Evolutionary conservation across 2,797 vertebrate genomes (phyloP).

Genomic region (Limnodromus scolopaceus): DNA sequence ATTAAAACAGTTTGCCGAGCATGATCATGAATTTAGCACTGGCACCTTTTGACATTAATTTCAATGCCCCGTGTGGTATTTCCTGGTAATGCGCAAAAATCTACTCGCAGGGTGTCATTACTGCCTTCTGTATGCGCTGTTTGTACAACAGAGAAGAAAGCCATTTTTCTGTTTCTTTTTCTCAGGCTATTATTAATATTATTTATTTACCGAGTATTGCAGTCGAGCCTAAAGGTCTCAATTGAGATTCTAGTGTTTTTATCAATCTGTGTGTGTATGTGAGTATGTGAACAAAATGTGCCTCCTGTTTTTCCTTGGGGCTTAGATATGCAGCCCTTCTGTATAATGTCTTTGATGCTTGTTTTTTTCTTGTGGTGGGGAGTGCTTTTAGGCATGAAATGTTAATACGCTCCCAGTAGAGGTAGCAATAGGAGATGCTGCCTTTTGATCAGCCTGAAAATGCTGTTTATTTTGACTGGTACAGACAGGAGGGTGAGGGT

Average conservation of each 20-base stretch:
- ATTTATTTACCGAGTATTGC: conserved; percentile 32
- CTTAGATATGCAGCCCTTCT: background rate
- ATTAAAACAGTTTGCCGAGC: conserved; percentile 62
- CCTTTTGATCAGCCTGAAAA: conserved; percentile 49
- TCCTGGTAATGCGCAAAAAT: conserved; percentile 4
- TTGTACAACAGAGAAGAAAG: background rate
- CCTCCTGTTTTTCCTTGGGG: background rate
- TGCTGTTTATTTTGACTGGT: conserved; percentile 25
- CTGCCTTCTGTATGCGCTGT: background rate
- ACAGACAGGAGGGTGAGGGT: background rate
- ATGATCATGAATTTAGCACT: conserved; percentile 49
- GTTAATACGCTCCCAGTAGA: conserved; percentile 20
- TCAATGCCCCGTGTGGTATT: conserved; percentile 32
- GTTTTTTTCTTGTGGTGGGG: background rate
- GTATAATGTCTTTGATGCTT: conserved; percentile 41
- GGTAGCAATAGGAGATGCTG: background rate
- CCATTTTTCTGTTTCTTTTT: background rate
- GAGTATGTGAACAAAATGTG: background rate
- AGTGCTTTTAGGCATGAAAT: conserved; percentile 45
- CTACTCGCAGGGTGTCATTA: conserved; percentile 29
- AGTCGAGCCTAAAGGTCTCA: background rate
- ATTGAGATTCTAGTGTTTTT: conserved; percentile 21
- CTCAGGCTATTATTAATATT: conserved; percentile 21
- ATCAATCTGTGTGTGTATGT: background rate
- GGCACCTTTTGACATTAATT: conserved; percentile 66